Percentiles rank a stretch among this genome's conserved stretches.
phyloP scores from a whole-genome alignment of 2,797 vertebrate genomes.

The Lacerta bilineata region DNA sequence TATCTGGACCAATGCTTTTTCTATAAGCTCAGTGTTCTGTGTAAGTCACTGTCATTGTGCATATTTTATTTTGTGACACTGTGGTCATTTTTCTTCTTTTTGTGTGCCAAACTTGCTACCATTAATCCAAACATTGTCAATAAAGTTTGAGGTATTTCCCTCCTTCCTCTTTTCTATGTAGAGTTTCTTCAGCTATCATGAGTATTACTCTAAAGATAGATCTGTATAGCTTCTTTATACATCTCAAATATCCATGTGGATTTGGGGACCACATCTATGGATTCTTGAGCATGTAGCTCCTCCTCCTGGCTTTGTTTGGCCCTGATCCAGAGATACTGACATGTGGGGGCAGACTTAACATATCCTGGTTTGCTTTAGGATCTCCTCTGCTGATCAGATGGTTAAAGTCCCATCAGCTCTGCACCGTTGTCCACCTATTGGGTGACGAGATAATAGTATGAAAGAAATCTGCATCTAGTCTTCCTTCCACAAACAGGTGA shows the following conservation, averaged over 20 bases:
- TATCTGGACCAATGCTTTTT: conserved; percentile 80
- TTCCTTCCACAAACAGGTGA: not conserved
- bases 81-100: conserved; percentile 64
- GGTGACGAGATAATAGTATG: not conserved
- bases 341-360: not conserved
- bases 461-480: not conserved
- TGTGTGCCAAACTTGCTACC: conserved; percentile 62
- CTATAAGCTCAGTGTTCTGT: conserved; percentile 80
- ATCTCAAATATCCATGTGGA: not conserved
- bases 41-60: conserved; percentile 77
- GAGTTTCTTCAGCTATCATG: conserved; percentile 22
- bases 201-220: not conserved
- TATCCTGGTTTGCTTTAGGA: not conserved
- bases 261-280: not conserved
- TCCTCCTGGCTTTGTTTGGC: not conserved
- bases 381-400: not conserved
- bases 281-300: not conserved
- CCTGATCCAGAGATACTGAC: not conserved
- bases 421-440: not conserved
- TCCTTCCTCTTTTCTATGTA: conserved; percentile 41
- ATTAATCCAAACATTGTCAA: conserved; percentile 69
- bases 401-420: not conserved
- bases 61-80: conserved; percentile 78
- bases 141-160: not conserved
- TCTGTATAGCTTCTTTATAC: conserved; percentile 9